Evolutionary conservation across 53 echinoderm and acorn worm genomes (phyloP).

Genomic region (Antedon mediterranea): DNA sequence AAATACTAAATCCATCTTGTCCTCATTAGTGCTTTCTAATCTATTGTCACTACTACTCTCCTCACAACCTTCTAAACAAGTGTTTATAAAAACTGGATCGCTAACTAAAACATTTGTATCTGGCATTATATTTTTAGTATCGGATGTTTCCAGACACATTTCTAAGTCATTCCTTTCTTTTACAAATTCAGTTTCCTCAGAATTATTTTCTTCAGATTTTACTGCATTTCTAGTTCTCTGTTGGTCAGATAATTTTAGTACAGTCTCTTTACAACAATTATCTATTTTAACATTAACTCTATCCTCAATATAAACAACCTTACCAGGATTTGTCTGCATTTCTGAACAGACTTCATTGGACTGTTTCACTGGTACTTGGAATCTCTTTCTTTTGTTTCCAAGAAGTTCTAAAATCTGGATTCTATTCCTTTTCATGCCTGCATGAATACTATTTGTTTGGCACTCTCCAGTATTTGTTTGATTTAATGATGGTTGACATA

Average conservation of each 20-base stretch:
- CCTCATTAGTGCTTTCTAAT: too few relatives aligned
- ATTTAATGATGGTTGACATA: too few relatives aligned
- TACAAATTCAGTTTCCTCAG: too few relatives aligned
- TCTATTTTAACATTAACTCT: not conserved
- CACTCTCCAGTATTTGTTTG: not conserved
- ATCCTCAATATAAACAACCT: not conserved
- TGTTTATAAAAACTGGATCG: too few relatives aligned
- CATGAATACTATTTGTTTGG: not conserved
- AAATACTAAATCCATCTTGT: too few relatives aligned
- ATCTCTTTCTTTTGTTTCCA: conserved; percentile 39
- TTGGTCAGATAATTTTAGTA: not conserved
- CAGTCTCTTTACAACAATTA: not conserved
- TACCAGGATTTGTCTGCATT: conserved; percentile 7
- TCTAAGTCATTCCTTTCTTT: too few relatives aligned
- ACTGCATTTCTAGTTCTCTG: too few relatives aligned
- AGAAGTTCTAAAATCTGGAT: conserved; percentile 82
- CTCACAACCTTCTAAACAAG: too few relatives aligned
- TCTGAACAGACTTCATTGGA: not conserved
- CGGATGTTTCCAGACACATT: too few relatives aligned
- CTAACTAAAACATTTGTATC: too few relatives aligned
- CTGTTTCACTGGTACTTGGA: conserved; percentile 51
- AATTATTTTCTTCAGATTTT: not conserved
- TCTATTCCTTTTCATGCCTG: conserved; percentile 28
- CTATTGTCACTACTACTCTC: too few relatives aligned
- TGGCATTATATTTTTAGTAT: too few relatives aligned